Evolutionary conservation across 2,888 invertebrate genomes (phyloP), one percentile per base, ranked within the genome.

Genomic region (Limnephilus marmoratus): DNA sequence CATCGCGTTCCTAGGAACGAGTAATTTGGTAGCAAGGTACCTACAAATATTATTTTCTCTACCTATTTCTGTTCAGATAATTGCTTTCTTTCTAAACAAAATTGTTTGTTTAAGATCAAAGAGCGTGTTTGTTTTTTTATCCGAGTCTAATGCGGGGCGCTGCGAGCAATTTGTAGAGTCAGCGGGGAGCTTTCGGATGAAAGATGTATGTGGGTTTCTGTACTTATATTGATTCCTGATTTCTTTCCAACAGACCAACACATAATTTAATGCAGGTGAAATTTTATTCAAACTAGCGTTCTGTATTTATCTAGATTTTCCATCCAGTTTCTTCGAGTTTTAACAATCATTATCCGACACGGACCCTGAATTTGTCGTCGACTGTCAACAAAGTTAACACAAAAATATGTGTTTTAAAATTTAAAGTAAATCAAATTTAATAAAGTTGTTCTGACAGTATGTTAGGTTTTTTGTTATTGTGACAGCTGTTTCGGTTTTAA

Each of bases 21-120:
- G 68, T 68, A 68, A 68, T 68, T 68, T 24, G 68, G 68, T 68
- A 68, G 68, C 68, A n/a, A 24, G 24, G 11, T 45, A 45, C 45
- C 45, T 41, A 41, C 41, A 24, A n/a, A 4, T 68, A 68, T 53
- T 53, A 53, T 53, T 53, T 53, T 15, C 18, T 53, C 53, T 53
- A 18, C 53, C 53, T 53, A 53, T 68, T 68, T 68, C 68, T 68
- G 68, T 68, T 68, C 68, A 68, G 68, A 68, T 68, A 68, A 68
- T 68, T 68, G 68, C 68, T 68, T 68, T 68, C 68, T n/a, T 68
- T 68, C 68, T 68, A 68, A 68, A 68, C 68, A 68, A 68, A 68
- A 68, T 68, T 68, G 68, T 68, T 68, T 68, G 68, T 68, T 68
- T 68, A 68, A 68, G 68, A 68, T 68, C 68, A 68, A 68, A 68